A percentile compares a stretch with the other conserved stretches of the same genome.
These are phyloP conservation scores for Dasyornis broadbenti DNA, from an alignment of 2,113 vertebrate genomes.

Conservation along the genomic window DNA sequence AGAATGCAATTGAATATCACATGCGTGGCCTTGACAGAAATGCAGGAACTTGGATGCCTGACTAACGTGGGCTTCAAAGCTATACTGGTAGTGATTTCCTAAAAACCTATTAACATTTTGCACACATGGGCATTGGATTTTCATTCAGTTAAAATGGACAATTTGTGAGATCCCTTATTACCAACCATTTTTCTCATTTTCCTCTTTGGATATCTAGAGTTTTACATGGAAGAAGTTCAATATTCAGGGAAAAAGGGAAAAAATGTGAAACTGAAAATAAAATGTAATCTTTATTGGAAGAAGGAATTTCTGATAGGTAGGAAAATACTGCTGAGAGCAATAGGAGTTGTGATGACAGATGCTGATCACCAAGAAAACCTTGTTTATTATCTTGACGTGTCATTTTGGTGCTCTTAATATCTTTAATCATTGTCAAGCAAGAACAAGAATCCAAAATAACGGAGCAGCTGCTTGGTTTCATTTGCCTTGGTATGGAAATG, in stretches of 20 bases:
- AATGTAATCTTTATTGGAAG: neutral
- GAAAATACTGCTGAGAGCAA: neutral
- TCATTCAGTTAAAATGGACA: neutral
- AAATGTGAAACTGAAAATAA: neutral
- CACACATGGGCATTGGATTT: neutral
- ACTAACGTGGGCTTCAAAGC: neutral
- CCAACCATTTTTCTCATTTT: neutral
- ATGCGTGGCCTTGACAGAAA: neutral
- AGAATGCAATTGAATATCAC: neutral
- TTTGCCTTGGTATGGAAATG: conserved; percentile 13
- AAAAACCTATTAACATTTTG: neutral
- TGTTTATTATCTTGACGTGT: neutral
- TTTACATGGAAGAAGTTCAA: neutral
- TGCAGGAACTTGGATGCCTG: neutral
- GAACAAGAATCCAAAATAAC: conserved; percentile 27
- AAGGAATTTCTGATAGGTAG: neutral
- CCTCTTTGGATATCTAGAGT: neutral
- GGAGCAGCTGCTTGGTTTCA: neutral
- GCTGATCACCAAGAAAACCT: neutral
- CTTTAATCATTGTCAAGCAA: conserved; percentile 17
- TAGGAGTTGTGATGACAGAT: neutral
- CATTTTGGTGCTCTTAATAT: neutral
- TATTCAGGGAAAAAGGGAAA: accelerated
- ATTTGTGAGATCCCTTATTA: neutral
- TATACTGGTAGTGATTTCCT: neutral